These are phyloP conservation scores for Episyrphus balteatus DNA, from an alignment of 1,140 invertebrate species.

Conservation along the genomic window DNA sequence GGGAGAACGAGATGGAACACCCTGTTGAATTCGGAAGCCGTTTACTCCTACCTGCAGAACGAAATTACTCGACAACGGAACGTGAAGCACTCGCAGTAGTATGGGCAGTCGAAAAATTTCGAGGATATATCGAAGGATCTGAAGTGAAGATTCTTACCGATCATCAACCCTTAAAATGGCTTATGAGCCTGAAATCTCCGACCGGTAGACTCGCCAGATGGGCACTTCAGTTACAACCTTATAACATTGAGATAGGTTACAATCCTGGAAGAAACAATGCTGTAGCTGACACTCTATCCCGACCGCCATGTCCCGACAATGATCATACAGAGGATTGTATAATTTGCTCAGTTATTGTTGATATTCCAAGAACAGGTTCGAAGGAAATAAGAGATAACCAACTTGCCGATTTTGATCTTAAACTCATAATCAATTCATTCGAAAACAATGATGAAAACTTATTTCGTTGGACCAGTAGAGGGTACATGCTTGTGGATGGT, in stretches of 20 bases:
- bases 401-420: conserved; percentile 1
- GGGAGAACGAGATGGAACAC: conserved; percentile 5
- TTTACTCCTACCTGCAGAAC: conserved; percentile 33
- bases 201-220: conserved; percentile 36
- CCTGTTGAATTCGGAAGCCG: conserved; percentile 35
- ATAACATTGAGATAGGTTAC: too few species aligned
- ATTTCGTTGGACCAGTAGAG: conserved; percentile 4
- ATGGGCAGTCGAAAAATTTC: conserved; percentile 37
- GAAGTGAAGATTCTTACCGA: conserved; percentile 37
- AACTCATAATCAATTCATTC: conserved; percentile 1
- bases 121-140: conserved; percentile 37
- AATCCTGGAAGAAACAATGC: conserved; percentile 25
- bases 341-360: conserved; percentile 10
- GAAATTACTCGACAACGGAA: conserved; percentile 38
- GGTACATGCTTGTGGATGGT: conserved; percentile 7
- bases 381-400: conserved; percentile 10
- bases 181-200: conserved; percentile 36
- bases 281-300: conserved; percentile 16
- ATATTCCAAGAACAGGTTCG: conserved; percentile 7
- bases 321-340: conserved; percentile 8
- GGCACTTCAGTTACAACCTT: conserved; percentile 37
- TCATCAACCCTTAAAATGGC: conserved; percentile 40
- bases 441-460: conserved; percentile 1
- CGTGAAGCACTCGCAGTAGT: conserved; percentile 40
- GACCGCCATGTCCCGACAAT: conserved; percentile 8